A percentile compares a stretch with the other conserved stretches of the same genome.
Conservation (phyloP, 2,888 invertebrate genomes). For the Pseudococcus jackbeardsleyi region DNA sequence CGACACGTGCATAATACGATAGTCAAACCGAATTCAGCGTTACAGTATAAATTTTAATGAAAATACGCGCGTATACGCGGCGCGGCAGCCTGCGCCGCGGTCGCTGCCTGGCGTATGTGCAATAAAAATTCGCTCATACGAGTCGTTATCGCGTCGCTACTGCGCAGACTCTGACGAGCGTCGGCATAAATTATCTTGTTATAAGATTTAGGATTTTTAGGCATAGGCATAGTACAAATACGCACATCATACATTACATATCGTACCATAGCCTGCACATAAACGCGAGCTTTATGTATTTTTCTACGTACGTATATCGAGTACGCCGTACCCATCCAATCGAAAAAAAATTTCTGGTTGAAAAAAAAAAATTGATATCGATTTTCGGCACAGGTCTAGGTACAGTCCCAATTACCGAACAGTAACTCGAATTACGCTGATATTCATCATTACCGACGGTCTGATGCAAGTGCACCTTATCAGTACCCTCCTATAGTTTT, state of each 20-base stretch:
- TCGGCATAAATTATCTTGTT: background rate
- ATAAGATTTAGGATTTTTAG: background rate
- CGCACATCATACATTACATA: too few relatives aligned
- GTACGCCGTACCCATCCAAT: too few relatives aligned
- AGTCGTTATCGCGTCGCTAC: background rate
- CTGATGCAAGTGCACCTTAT: too few relatives aligned
- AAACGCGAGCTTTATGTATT: background rate
- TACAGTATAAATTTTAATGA: background rate
- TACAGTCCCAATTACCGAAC: too few relatives aligned
- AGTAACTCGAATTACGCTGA: too few relatives aligned
- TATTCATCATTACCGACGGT: too few relatives aligned
- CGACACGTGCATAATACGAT: conserved; percentile 4
- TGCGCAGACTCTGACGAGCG: background rate
- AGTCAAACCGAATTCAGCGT: background rate
- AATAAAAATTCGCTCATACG: conserved; percentile 7
- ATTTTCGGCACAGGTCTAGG: too few relatives aligned
- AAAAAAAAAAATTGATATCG: too few relatives aligned
- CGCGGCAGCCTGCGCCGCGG: background rate
- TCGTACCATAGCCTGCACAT: background rate
- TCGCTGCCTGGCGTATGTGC: background rate
- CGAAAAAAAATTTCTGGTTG: too few relatives aligned
- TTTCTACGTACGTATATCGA: too few relatives aligned
- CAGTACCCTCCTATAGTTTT: too few relatives aligned
- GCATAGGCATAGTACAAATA: background rate
- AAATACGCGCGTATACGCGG: background rate